A percentile compares a stretch with the other conserved stretches of the same genome.
Conservation (phyloP, 2,113 vertebrate genomes). For the Alligator sinensis region DNA sequence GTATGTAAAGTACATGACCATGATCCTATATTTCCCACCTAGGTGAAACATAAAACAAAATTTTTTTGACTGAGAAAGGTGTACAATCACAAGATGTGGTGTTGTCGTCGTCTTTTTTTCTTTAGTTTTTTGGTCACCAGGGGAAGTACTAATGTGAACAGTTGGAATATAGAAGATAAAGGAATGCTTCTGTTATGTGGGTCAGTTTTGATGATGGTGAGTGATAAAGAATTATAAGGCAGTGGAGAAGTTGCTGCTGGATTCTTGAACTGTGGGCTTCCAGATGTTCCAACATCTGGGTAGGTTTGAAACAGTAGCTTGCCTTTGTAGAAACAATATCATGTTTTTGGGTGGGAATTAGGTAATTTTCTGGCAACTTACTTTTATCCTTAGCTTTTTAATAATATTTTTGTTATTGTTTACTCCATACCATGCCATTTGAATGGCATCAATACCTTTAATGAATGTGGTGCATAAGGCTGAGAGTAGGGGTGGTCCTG, state of each 20-base stretch:
- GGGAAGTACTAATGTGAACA: not conserved
- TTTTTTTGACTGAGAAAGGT: not conserved
- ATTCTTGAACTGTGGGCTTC: not conserved
- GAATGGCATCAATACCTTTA: not conserved
- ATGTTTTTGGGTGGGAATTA: constrained; percentile 13
- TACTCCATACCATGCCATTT: not conserved
- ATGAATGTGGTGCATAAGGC: not conserved
- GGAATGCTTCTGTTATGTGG: not conserved
- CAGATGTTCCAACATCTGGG: not conserved
- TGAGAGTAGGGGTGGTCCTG: not conserved
- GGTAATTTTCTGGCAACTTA: not conserved
- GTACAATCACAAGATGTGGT: not conserved
- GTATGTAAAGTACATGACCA: accelerated
- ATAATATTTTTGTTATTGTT: not conserved
- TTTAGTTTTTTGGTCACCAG: not conserved
- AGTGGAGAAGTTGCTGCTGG: not conserved
- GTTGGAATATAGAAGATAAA: constrained; percentile 1
- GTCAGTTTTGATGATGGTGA: not conserved
- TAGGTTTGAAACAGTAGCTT: not conserved
- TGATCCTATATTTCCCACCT: not conserved
- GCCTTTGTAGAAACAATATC: not conserved
- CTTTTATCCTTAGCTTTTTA: constrained; percentile 13
- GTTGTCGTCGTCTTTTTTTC: no score
- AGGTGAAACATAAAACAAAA: not conserved
- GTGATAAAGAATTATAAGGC: not conserved